A percentile compares a stretch with the other conserved stretches of the same genome.
phyloP scores from a whole-genome alignment of 2,888 invertebrate genomes.

The Leptodirus hochenwartii region DNA sequence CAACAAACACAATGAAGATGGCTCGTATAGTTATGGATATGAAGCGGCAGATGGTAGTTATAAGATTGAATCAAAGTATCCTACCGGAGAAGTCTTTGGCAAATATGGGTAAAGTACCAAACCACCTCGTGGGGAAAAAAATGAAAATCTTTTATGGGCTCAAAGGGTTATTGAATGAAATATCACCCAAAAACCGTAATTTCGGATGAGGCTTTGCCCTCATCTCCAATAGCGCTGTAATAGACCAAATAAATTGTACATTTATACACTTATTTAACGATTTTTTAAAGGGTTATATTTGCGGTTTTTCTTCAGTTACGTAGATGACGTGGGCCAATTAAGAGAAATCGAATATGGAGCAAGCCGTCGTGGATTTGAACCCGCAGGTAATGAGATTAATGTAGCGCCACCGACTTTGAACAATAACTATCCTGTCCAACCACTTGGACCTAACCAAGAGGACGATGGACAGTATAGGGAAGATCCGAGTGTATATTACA shows the following conservation, averaged over 20 bases:
- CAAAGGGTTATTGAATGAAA: no score
- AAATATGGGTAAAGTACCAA: no score
- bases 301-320: no score
- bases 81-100: conserved; percentile 68
- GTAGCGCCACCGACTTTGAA: conserved; percentile 64
- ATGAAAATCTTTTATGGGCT: no score
- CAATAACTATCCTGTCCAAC: conserved; percentile 27
- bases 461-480: conserved; percentile 78
- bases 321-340: conserved; percentile 55
- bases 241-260: no score
- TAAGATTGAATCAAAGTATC: conserved; percentile 75
- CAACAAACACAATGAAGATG: conserved; percentile 72
- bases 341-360: conserved; percentile 78
- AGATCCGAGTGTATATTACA: conserved; percentile 63
- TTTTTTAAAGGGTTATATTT: no score
- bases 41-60: conserved; percentile 74
- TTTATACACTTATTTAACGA: no score
- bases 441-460: conserved; percentile 37
- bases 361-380: conserved; percentile 63
- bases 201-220: no score
- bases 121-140: no score
- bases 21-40: conserved; percentile 76
- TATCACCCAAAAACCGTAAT: no score
- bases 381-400: conserved; percentile 55
- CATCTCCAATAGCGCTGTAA: no score